phyloP scores from a whole-genome alignment of 2,888 invertebrate species.

The Scaptodrosophila latifasciaeformis region DNA sequence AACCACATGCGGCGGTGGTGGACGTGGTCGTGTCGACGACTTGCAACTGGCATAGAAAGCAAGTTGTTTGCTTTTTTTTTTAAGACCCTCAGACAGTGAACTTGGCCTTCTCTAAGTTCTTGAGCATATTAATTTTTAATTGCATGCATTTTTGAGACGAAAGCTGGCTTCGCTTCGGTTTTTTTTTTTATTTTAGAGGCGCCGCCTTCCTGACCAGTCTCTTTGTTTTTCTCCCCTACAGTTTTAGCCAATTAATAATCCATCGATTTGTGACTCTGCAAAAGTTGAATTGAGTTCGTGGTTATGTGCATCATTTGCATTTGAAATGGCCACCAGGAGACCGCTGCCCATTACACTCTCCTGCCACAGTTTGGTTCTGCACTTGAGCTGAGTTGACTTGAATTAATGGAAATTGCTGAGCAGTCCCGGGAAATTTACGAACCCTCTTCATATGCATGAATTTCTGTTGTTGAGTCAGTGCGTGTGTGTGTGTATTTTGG shows the following conservation, averaged over 20 bases:
- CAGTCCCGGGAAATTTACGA: not conserved
- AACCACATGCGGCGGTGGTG: constrained; percentile 40
- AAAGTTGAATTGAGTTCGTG: constrained; percentile 16
- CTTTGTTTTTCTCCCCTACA: not conserved
- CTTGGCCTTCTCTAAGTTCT: constrained; percentile 38
- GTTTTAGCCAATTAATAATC: constrained; percentile 55
- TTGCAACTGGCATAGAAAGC: constrained; percentile 43
- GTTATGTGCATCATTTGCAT: constrained; percentile 55
- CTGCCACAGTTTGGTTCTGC: not conserved
- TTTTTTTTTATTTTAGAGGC: too few species aligned
- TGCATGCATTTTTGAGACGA: constrained; percentile 54
- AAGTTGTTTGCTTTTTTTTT: constrained; percentile 28
- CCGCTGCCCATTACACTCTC: not conserved
- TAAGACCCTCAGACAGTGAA: constrained; percentile 52
- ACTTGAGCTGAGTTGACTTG: constrained; percentile 7
- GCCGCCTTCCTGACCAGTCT: not conserved
- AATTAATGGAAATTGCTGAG: constrained; percentile 32
- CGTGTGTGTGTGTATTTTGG: not conserved
- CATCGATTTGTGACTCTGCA: constrained; percentile 62
- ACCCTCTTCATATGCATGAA: not conserved
- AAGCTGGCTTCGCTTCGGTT: constrained; percentile 37
- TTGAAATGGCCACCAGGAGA: constrained; percentile 31
- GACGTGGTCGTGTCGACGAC: not conserved
- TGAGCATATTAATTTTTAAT: constrained; percentile 61
- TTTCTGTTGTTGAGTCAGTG: too few species aligned